Conservation (phyloP, 2,888 invertebrate species). For the Drosophila paramelanica region DNA sequence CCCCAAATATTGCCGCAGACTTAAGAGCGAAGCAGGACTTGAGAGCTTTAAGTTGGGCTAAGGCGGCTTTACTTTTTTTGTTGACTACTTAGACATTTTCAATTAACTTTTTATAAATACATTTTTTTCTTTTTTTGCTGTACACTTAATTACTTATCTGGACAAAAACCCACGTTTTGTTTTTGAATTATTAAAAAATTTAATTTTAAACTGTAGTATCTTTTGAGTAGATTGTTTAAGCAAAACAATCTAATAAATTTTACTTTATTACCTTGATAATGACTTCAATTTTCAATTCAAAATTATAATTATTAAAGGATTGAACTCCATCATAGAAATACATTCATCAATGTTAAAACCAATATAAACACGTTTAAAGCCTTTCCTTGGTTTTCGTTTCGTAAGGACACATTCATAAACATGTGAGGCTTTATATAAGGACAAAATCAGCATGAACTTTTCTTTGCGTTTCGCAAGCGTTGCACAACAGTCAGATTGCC, state of each 20-base stretch:
- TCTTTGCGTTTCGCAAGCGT: neutral
- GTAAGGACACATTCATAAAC: neutral
- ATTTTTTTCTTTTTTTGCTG: neutral
- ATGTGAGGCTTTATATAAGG: neutral
- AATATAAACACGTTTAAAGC: neutral
- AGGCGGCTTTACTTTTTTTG: neutral
- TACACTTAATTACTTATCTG: constrained; percentile 16
- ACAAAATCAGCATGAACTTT: neutral
- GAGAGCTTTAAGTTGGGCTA: neutral
- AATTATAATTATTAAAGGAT: too few relatives aligned
- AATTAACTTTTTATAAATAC: constrained; percentile 26
- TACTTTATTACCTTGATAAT: too few relatives aligned
- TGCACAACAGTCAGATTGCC: too few relatives aligned
- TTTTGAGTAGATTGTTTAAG: too few relatives aligned
- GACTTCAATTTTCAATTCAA: too few relatives aligned
- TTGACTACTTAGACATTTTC: constrained; percentile 10
- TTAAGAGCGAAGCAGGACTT: neutral
- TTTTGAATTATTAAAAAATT: too few relatives aligned
- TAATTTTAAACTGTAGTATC: too few relatives aligned
- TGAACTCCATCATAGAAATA: neutral
- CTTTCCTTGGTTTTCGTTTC: neutral
- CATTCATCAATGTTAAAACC: neutral
- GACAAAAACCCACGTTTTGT: neutral
- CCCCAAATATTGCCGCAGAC: neutral
- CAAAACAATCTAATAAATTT: too few relatives aligned